Conservation (phyloP, 2,888 invertebrate species). For the Lithophane socia region DNA sequence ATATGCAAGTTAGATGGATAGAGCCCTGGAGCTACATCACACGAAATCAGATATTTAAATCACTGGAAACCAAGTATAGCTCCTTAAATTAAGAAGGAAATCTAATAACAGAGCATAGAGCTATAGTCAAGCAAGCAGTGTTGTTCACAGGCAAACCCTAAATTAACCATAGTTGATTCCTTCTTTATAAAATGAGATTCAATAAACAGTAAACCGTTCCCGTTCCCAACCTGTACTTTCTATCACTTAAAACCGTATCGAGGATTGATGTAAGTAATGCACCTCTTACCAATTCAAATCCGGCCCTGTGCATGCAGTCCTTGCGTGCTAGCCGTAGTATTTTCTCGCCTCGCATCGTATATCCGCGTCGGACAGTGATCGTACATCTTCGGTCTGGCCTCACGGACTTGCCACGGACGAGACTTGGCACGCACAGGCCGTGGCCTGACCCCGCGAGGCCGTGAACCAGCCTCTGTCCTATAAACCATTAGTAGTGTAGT, state of each 20-base stretch:
- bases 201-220: conserved; percentile 25
- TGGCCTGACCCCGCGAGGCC: conserved; percentile 60
- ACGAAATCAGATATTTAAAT: not conserved
- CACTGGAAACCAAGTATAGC: no score
- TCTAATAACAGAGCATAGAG: not conserved
- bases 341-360: conserved; percentile 77
- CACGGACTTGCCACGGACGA: conserved; percentile 41
- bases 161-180: conserved; percentile 2
- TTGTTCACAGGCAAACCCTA: not conserved
- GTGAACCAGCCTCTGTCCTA: conserved; percentile 55
- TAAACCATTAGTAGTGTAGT: conserved; percentile 45
- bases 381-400: conserved; percentile 73
- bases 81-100: no score
- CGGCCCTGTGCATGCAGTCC: conserved; percentile 63
- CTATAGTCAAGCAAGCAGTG: not conserved
- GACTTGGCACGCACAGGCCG: conserved; percentile 69
- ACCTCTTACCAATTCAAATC: conserved; percentile 64
- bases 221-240: conserved; percentile 31
- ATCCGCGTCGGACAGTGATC: conserved; percentile 72
- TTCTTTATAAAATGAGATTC: not conserved
- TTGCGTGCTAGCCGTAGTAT: conserved; percentile 71
- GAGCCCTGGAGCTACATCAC: no score
- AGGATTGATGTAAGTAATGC: conserved; percentile 56
- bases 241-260: conserved; percentile 43
- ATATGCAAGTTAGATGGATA: not conserved